Evolutionary conservation across 1,140 invertebrate species (phyloP).

Genomic region (Camponotus pennsylvanicus): DNA sequence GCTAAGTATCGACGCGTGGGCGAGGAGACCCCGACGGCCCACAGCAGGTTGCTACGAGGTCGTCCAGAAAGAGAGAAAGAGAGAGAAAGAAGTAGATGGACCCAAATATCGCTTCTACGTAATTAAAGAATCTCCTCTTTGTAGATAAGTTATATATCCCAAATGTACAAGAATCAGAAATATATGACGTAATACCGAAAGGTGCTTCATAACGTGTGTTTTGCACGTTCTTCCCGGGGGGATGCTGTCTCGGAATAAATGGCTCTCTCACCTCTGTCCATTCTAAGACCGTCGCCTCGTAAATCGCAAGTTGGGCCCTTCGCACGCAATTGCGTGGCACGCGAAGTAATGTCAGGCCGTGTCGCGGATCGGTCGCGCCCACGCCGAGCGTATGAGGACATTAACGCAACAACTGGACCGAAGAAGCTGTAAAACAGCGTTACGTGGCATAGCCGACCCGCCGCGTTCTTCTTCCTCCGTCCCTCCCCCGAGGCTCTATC

Average conservation of each 20-base stretch:
- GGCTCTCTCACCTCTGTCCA: conserved; percentile 50
- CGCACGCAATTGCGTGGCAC: conserved; percentile 73
- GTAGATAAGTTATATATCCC: background rate
- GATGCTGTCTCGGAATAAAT: conserved; percentile 53
- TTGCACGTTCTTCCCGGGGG: conserved; percentile 21
- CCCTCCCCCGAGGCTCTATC: conserved; percentile 61
- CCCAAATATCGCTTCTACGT: conserved; percentile 10
- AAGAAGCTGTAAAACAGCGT: conserved; percentile 70
- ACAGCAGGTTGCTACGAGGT: conserved; percentile 66
- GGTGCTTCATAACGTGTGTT: background rate
- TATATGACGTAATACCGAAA: background rate
- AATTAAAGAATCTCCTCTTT: conserved; percentile 9
- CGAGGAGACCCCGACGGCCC: conserved; percentile 57
- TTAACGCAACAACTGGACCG: conserved; percentile 77
- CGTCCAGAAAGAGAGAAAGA: conserved; percentile 15
- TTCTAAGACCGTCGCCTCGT: conserved; percentile 51
- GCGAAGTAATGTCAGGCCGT: conserved; percentile 75
- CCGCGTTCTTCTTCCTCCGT: conserved; percentile 52
- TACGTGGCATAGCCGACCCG: conserved; percentile 61
- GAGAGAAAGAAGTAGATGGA: conserved; percentile 12
- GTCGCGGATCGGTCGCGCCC: conserved; percentile 76
- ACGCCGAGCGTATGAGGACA: conserved; percentile 73
- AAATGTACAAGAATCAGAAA: background rate
- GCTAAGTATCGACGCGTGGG: conserved; percentile 76
- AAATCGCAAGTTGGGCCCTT: conserved; percentile 63